Evolutionary conservation across 92 coral and sea anemone species (phyloP), one percentile per base, ranked within the genome.

Genomic region (Epizoanthus ramosus): DNA sequence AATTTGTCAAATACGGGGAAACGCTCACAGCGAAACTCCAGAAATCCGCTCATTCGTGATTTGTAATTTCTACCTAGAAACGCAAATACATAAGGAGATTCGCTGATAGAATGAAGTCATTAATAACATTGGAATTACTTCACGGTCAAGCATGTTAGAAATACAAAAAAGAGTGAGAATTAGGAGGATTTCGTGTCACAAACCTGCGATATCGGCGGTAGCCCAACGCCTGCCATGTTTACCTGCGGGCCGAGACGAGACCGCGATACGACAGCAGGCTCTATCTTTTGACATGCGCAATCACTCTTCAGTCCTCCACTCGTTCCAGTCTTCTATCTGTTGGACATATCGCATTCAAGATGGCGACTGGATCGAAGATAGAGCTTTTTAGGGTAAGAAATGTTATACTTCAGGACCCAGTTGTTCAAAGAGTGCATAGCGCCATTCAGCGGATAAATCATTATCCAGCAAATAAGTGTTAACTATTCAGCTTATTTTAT

Each of bases 311-410:
- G 80, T 61, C 66, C 57, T 73, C n/a, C n/a, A n/a, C n/a, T n/a
- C 41, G 64, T 16, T 16, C 88, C 79, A 85, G 89, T 43, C 73
- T 68, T 66, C 58, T 74, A 21, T 39, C 53, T 63, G 7, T 21
- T 3, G 13, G 33, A 21, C 22, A 31, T 35, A 50, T 22, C 72
- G 67, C 24, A 79, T 73, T 43, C 89, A 91, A 91, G 82, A 93
- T 93, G 98, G 98, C 98, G 89, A 90, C 91, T 57, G 99, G 99
- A 5, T 97, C 99, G 75, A 97, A 97, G 87, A 97, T 97, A 18
- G 99, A 97, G 73, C 92, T 97, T 37, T 91, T 95, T 60, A 84
- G 99, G 93, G 99, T 97, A 86, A 86, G 75, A 16, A 58, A 4
- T 17, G 7, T 18, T 64, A 59, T 28, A 28, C 31, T 28, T 28